phyloP scores from a whole-genome alignment of 2,113 vertebrate species.

The Vidua chalybeata region DNA sequence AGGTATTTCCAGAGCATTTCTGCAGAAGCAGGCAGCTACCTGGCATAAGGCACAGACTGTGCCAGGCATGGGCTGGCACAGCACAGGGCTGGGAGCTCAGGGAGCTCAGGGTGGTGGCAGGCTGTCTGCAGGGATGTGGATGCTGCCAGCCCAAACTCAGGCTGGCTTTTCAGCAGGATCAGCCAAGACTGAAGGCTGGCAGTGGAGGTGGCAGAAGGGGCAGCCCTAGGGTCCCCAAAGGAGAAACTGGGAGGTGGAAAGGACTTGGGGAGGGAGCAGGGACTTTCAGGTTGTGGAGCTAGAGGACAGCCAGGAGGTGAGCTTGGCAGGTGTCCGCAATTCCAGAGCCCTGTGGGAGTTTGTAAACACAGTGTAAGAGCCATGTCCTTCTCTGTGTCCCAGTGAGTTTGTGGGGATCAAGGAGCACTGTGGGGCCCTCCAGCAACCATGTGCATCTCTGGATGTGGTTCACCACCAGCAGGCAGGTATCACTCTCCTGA shows the following conservation, averaged over 20 bases:
- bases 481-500: not conserved
- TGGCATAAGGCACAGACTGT: not conserved
- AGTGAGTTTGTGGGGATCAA: not conserved
- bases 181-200: not conserved
- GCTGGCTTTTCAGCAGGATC: not conserved
- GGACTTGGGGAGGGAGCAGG: not conserved
- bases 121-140: fast-evolving
- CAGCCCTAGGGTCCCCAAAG: not conserved
- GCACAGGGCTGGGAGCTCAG: not conserved
- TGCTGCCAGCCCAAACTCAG: not conserved
- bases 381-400: not conserved
- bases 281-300: fast-evolving
- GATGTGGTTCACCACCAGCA: not conserved
- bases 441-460: not conserved
- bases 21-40: not conserved
- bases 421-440: fast-evolving
- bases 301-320: not conserved
- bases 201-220: not conserved
- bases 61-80: not conserved
- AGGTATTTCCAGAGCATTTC: not conserved
- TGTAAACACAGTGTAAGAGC: not conserved
- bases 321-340: not conserved
- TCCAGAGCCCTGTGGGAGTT: not conserved
- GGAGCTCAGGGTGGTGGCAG: not conserved
- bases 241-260: not conserved